phyloP scores from a whole-genome alignment of 2,113 vertebrate species.

The Aphelocoma coerulescens region DNA sequence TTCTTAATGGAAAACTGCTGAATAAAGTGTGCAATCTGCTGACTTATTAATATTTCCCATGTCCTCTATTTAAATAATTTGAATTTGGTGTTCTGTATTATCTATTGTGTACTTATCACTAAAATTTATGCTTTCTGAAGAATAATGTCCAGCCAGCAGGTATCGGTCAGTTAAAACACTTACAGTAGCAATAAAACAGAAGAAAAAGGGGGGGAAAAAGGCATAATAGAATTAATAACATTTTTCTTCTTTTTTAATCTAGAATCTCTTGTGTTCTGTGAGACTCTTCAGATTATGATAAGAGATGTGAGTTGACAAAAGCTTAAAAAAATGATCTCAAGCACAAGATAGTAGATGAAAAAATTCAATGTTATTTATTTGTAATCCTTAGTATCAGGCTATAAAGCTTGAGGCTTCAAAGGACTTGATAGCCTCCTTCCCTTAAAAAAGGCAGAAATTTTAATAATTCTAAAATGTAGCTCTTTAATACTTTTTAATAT shows the following conservation, averaged over 20 bases:
- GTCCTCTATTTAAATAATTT: neutral
- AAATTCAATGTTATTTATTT: neutral
- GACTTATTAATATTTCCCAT: neutral
- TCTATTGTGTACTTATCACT: neutral
- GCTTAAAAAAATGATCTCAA: neutral
- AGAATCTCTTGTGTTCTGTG: neutral
- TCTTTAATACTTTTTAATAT: neutral
- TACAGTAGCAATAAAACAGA: neutral
- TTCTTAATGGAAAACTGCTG: neutral
- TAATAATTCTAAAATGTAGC: neutral
- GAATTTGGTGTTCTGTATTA: neutral
- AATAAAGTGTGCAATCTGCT: neutral
- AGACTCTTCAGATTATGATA: neutral
- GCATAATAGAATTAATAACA: neutral
- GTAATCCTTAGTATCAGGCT: neutral
- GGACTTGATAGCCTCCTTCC: neutral
- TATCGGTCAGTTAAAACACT: neutral
- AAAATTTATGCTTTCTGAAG: neutral
- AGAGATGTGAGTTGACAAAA: neutral
- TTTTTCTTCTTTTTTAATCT: neutral
- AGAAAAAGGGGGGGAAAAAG: neutral
- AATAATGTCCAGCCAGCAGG: neutral
- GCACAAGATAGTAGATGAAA: neutral
- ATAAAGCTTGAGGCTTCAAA: neutral
- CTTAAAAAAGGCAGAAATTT: neutral